Percentiles rank a stretch among this genome's conserved stretches.
phyloP scores from a whole-genome alignment of 2,113 vertebrate species.

The Tautogolabrus adspersus region DNA sequence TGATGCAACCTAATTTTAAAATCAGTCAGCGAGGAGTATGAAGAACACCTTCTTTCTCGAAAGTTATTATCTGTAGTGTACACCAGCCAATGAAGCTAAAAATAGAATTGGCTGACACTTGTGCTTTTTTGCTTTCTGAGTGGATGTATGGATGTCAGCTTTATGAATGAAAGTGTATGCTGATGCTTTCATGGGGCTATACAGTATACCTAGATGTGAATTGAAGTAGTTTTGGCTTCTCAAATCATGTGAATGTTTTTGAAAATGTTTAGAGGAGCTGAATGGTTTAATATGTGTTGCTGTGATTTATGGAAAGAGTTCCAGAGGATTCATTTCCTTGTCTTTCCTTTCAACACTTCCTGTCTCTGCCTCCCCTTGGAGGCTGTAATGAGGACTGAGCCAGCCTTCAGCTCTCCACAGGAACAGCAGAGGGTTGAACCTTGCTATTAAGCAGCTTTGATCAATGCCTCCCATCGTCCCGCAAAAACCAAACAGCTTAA shows the following conservation, averaged over 20 bases:
- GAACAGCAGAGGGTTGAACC: constrained; percentile 34
- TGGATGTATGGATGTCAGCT: constrained; percentile 7
- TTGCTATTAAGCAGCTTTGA: constrained; percentile 56
- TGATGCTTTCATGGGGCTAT: too few species aligned
- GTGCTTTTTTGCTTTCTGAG: background rate
- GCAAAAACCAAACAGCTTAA: background rate
- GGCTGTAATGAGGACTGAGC: constrained; percentile 50
- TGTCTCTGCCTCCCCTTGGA: constrained; percentile 45
- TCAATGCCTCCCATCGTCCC: constrained; percentile 23
- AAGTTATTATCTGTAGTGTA: constrained; percentile 23
- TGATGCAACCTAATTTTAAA: background rate
- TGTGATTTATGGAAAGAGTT: constrained; percentile 47
- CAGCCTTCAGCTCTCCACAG: constrained; percentile 31
- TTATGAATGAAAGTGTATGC: background rate
- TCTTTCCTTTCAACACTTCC: constrained; percentile 42
- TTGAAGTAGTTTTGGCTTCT: background rate
- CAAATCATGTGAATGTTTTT: too few species aligned
- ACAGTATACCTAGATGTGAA: background rate
- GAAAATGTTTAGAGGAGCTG: background rate
- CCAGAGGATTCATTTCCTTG: constrained; percentile 49
- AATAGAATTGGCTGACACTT: constrained; percentile 27
- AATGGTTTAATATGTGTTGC: constrained; percentile 1
- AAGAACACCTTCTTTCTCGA: constrained; percentile 4
- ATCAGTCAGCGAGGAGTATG: background rate
- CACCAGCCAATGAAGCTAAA: constrained; percentile 18